Conservation (phyloP, 2,888 invertebrate species). For the Oxystoma pomonae region DNA sequence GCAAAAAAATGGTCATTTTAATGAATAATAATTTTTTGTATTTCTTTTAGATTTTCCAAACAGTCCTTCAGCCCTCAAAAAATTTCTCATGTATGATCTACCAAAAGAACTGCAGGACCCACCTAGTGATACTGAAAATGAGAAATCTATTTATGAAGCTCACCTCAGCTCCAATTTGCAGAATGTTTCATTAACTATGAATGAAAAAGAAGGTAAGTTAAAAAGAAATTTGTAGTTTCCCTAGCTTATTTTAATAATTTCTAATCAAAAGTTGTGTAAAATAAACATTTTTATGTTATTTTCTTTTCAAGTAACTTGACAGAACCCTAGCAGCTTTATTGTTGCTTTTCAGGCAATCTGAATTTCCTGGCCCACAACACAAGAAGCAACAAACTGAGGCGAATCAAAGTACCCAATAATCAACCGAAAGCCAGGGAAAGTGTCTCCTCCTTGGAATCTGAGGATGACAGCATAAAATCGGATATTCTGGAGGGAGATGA, state of each 20-base stretch:
- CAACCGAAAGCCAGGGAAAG: slow-evolving; percentile 42
- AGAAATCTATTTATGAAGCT: slow-evolving; percentile 51
- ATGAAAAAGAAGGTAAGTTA: slow-evolving; percentile 49
- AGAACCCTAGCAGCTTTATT: neutral
- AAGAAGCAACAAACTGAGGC: slow-evolving; percentile 44
- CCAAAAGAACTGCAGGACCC: slow-evolving; percentile 51
- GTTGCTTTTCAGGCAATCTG: slow-evolving; percentile 39
- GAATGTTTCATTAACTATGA: slow-evolving; percentile 49
- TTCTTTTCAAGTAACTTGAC: neutral
- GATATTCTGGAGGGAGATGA: slow-evolving; percentile 49
- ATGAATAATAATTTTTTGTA: neutral
- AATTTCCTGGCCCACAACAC: slow-evolving; percentile 46
- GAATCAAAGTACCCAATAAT: slow-evolving; percentile 41
- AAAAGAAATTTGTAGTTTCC: neutral
- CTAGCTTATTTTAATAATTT: neutral
- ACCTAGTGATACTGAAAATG: slow-evolving; percentile 49
- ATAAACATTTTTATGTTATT: neutral
- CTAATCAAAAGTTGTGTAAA: no score
- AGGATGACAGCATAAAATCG: slow-evolving; percentile 45
- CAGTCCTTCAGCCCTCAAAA: slow-evolving; percentile 54
- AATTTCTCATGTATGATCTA: slow-evolving; percentile 53
- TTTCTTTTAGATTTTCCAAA: slow-evolving; percentile 50
- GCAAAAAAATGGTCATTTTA: slow-evolving; percentile 1
- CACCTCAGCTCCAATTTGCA: slow-evolving; percentile 50
- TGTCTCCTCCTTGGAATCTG: slow-evolving; percentile 44